Conservation (phyloP, 2,888 invertebrate genomes). For the Lycia hirtaria region DNA sequence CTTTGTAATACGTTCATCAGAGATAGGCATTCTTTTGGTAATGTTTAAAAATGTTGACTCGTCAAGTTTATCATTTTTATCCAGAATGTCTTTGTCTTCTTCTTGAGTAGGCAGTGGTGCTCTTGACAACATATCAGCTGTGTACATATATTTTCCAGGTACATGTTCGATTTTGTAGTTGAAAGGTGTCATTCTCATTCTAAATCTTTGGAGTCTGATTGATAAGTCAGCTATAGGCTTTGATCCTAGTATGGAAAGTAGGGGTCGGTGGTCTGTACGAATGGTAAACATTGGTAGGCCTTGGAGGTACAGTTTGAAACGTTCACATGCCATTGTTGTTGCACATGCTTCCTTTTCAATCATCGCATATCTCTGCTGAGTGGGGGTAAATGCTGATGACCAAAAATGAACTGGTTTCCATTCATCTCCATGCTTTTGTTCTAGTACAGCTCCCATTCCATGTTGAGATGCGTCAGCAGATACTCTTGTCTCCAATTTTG, state of each 20-base stretch:
- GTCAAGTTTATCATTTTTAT: background rate
- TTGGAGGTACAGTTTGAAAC: constrained; percentile 12
- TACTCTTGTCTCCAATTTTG: constrained; percentile 1
- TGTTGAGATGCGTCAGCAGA: constrained; percentile 12
- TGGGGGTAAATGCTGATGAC: constrained; percentile 10
- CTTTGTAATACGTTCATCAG: background rate
- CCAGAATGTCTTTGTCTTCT: constrained; percentile 1
- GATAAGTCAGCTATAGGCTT: constrained; percentile 8
- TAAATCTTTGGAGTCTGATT: constrained; percentile 9
- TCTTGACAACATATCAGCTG: constrained; percentile 4
- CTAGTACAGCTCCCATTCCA: constrained; percentile 8
- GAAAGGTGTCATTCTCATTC: constrained; percentile 17
- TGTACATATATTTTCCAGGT: constrained; percentile 16
- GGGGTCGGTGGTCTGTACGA: constrained; percentile 7
- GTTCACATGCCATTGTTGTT: constrained; percentile 18
- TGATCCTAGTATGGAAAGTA: constrained; percentile 2
- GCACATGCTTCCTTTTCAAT: constrained; percentile 25
- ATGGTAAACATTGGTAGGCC: constrained; percentile 2
- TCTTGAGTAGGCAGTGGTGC: constrained; percentile 3
- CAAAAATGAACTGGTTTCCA: constrained; percentile 9
- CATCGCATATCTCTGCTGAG: constrained; percentile 16
- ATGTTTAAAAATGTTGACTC: constrained; percentile 1
- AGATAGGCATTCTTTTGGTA: background rate
- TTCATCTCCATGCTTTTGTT: constrained; percentile 3
- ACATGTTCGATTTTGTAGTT: constrained; percentile 17